Evolutionary conservation across 2,113 vertebrate species (phyloP).

Genomic region (Syngnathoides biaculeatus): DNA sequence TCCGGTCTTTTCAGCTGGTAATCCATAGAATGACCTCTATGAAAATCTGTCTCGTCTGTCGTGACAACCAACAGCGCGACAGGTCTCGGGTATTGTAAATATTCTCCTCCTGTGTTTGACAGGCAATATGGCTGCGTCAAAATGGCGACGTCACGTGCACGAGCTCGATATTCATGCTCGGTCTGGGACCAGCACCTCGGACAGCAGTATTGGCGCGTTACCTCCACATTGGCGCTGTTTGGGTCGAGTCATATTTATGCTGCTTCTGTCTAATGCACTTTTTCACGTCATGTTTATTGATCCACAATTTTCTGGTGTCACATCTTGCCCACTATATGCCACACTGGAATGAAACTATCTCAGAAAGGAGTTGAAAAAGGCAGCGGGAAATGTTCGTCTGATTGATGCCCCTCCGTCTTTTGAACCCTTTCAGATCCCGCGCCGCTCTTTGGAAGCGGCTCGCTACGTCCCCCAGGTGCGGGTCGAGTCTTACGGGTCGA

Average conservation of each 20-base stretch:
- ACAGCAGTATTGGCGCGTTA: neutral
- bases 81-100: too few species aligned
- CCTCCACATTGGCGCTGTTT: neutral
- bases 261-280: neutral
- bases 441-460: constrained; percentile 23
- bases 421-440: neutral
- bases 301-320: constrained; percentile 4
- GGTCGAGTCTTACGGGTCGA: constrained; percentile 11
- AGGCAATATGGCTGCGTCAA: too few species aligned
- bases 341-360: constrained; percentile 6
- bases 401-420: constrained; percentile 16
- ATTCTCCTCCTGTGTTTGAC: too few species aligned
- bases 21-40: too few species aligned
- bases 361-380: neutral
- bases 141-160: too few species aligned
- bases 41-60: too few species aligned
- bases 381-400: constrained; percentile 13
- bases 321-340: constrained; percentile 11
- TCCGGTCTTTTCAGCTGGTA: too few species aligned
- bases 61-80: too few species aligned
- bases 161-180: neutral
- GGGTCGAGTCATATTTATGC: neutral
- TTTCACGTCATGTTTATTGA: constrained; percentile 1
- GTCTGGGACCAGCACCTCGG: neutral
- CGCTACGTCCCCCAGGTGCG: constrained; percentile 30